phyloP scores from a whole-genome alignment of 2,113 vertebrate genomes.

The Origma solitaria region DNA sequence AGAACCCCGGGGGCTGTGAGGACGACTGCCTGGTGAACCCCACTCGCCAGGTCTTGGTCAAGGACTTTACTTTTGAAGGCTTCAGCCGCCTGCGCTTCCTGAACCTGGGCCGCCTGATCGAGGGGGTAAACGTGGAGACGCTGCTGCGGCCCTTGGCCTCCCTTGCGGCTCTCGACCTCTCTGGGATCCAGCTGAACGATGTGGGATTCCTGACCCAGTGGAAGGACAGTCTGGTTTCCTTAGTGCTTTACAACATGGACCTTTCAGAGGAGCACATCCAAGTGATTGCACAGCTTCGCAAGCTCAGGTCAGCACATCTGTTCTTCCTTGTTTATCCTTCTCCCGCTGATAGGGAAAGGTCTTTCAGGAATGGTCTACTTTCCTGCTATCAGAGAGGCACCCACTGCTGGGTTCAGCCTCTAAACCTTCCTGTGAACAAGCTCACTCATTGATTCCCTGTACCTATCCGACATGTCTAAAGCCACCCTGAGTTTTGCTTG shows the following conservation, averaged over 20 bases:
- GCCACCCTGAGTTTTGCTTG: neutral
- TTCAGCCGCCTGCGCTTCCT: constrained; percentile 89
- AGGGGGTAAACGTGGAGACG: constrained; percentile 82
- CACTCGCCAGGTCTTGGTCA: constrained; percentile 82
- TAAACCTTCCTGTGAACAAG: neutral
- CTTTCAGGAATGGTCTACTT: neutral
- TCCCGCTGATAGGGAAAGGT: neutral
- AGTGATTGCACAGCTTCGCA: constrained; percentile 83
- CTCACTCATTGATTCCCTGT: neutral
- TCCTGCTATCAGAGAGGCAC: neutral
- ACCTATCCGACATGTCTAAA: neutral
- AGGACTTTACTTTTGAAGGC: constrained; percentile 92
- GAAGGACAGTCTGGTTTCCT: constrained; percentile 89
- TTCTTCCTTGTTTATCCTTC: neutral
- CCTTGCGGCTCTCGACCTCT: constrained; percentile 89
- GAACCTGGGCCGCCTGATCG: constrained; percentile 87
- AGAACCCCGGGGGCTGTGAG: constrained; percentile 84
- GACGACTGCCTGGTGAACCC: constrained; percentile 82
- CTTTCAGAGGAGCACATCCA: constrained; percentile 89
- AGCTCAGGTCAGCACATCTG: constrained; percentile 81
- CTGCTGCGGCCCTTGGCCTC: constrained; percentile 83
- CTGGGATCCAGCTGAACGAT: constrained; percentile 82
- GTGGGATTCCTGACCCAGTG: constrained; percentile 89
- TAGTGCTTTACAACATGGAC: constrained; percentile 96
- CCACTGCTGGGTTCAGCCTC: neutral